A percentile compares a stretch with the other conserved stretches of the same genome.
These are phyloP conservation scores for Euleptes europaea DNA, from an alignment of 2,113 vertebrate species.

Conservation along the genomic window DNA sequence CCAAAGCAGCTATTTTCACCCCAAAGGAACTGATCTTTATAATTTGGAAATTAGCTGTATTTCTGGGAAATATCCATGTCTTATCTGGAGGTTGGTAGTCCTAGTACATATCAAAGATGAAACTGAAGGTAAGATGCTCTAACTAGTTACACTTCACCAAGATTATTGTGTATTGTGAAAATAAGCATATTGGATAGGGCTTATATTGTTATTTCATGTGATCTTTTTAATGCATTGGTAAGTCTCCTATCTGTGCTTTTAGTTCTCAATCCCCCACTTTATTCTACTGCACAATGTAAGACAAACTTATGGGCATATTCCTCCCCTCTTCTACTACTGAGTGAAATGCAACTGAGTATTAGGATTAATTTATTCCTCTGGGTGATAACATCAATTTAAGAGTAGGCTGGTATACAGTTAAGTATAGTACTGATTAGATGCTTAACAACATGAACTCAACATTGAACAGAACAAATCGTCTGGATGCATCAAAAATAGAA, in stretches of 20 bases:
- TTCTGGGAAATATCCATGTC: too few relatives aligned
- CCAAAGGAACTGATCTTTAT: too few relatives aligned
- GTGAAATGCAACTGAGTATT: neutral
- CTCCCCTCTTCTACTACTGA: neutral
- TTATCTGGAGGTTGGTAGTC: too few relatives aligned
- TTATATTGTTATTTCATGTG: neutral
- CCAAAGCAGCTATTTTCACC: too few relatives aligned
- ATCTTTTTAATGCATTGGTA: neutral
- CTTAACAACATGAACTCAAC: neutral
- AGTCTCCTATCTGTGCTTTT: neutral
- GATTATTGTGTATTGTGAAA: neutral
- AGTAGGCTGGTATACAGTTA: neutral
- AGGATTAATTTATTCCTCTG: neutral
- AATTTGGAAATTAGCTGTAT: too few relatives aligned
- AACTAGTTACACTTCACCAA: neutral
- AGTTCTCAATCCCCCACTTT: neutral
- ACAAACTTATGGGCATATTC: neutral
- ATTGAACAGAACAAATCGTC: neutral
- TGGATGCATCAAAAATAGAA: neutral
- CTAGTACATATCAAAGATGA: neutral
- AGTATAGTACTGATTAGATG: neutral
- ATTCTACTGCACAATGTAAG: neutral
- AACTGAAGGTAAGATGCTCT: neutral
- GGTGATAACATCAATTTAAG: too few relatives aligned
- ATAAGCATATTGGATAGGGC: neutral